Percentiles rank a stretch among this genome's conserved stretches.
These are phyloP conservation scores for Butorides virescens DNA, from an alignment of 2,113 vertebrate genomes.

Conservation along the genomic window DNA sequence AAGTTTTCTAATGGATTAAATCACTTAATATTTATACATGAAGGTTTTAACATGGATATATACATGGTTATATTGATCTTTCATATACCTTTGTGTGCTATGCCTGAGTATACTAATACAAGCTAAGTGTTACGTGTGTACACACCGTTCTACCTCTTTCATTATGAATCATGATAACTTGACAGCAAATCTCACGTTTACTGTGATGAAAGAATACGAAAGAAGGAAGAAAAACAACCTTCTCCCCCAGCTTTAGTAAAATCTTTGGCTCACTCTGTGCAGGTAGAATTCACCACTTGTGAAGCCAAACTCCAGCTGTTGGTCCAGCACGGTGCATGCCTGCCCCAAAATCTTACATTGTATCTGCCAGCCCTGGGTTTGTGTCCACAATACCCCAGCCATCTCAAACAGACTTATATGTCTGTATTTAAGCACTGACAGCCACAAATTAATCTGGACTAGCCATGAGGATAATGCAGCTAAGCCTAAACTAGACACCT, in stretches of 20 bases:
- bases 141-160: rapidly evolving
- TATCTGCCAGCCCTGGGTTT: background rate
- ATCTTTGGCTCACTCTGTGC: rapidly evolving
- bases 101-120: background rate
- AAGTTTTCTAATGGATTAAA: background rate
- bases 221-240: background rate
- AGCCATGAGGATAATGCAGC: background rate
- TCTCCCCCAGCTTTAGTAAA: background rate
- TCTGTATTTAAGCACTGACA: background rate
- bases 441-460: background rate
- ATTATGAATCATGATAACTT: background rate
- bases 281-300: background rate
- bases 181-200: background rate
- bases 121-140: background rate
- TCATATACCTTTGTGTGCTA: background rate
- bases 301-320: background rate
- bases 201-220: background rate
- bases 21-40: background rate
- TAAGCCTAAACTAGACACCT: background rate
- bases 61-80: background rate
- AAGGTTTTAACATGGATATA: background rate
- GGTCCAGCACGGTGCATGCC: rapidly evolving
- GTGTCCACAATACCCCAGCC: background rate
- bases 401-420: background rate
- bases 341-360: background rate